phyloP scores from a whole-genome alignment of 2,888 invertebrate species.

The Cheilosia vernalis region DNA sequence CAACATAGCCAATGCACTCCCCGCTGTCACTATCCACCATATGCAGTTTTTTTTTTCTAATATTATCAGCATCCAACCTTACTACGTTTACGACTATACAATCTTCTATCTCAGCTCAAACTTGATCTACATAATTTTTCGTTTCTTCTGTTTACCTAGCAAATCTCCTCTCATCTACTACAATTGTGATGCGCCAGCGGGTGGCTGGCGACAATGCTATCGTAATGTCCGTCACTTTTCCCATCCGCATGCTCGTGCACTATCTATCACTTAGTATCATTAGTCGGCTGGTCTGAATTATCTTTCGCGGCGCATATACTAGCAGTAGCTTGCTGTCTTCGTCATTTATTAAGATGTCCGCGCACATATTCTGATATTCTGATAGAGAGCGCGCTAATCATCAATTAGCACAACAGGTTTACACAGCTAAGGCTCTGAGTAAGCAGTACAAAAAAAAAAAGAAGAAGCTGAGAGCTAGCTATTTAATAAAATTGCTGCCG shows the following conservation, averaged over 20 bases:
- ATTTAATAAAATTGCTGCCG: constrained; percentile 26
- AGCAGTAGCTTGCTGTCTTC: constrained; percentile 1
- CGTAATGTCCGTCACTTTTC: constrained; percentile 22
- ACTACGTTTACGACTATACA: too few species aligned
- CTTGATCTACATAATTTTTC: neutral
- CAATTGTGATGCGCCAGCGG: neutral
- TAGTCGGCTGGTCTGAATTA: constrained; percentile 38
- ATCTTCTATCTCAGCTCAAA: neutral
- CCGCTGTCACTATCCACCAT: too few species aligned
- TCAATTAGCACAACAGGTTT: constrained; percentile 27
- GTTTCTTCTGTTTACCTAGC: neutral
- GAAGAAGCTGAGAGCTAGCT: neutral
- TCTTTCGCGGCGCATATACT: neutral
- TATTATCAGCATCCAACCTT: too few species aligned
- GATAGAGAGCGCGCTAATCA: constrained; percentile 11
- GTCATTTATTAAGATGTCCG: constrained; percentile 1
- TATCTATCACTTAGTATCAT: constrained; percentile 51
- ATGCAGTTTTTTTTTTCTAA: too few species aligned
- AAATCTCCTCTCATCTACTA: neutral
- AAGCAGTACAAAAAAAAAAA: constrained; percentile 3
- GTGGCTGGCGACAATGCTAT: neutral
- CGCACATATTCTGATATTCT: neutral
- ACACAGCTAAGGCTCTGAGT: constrained; percentile 9
- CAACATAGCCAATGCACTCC: too few species aligned
- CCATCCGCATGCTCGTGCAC: neutral